Base-by-base conservation (phyloP, 2,113 vertebrate species). In the Trochalopteron elliotii region DNA sequence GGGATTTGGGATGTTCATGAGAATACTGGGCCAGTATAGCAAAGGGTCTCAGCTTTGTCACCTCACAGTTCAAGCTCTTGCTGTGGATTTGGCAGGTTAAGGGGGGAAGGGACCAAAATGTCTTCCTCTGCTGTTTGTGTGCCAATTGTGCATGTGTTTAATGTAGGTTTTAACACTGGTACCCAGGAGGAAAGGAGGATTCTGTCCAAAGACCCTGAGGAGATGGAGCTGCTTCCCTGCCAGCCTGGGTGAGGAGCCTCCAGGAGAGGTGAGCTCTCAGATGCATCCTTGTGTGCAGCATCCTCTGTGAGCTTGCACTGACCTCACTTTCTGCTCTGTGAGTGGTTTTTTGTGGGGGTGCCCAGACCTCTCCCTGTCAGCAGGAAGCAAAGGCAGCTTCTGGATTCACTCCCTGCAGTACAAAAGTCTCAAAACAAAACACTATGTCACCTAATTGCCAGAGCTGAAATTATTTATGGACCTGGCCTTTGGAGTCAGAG, bases 401-500 rank as follows among this genome's bases (percentile, higher is more conserved):
- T 94, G 80, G 72, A 87, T 78, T 91, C 44, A 3, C 27, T 83
- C 60, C 47, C 69, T 86, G 68, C 22, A 39, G 47, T 47, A 74
- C 60, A 37, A 74, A 94, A 90, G 49, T 65, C 68, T 87, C 60
- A 70, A 90, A 96, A 64, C 84, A 94, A 96, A 96, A 81, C 40
- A 59, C 28, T 0, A 10, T 77, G 91, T 90, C 86, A 87, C 80
- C 80, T 92, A 84, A 92, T 93, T 95, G 93, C 31, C 2, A 78
- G 69, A 92, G 89, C 80, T 94, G 89, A 94, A 90, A 78, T 94
- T 92, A 87, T 96, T 97, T 95, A 96, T 94, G 95, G 95, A 70
- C 83, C 35, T 95, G 93, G 76, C 95, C 94, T 95, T 96, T 90
- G 47, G 93, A 96, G 89, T 90, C 72, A 81, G 83, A 95, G 91